phyloP scores from a whole-genome alignment of 2,888 invertebrate genomes.

The Cosmia pyralina region DNA sequence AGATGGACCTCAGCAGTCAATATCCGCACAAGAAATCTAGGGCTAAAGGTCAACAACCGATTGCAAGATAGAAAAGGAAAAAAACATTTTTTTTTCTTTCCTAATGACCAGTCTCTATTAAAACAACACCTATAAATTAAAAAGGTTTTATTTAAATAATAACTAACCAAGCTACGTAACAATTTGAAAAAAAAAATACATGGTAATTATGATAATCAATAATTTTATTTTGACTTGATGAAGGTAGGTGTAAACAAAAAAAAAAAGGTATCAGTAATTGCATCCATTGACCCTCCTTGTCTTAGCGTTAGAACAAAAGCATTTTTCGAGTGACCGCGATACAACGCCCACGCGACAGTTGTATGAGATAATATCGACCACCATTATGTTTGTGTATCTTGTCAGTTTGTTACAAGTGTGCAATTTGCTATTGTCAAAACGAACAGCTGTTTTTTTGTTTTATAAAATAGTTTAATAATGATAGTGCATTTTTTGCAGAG shows the following conservation, averaged over 20 bases:
- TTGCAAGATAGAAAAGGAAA: too few relatives aligned
- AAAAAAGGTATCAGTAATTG: background rate
- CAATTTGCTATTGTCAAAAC: constrained; percentile 52
- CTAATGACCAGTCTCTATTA: too few relatives aligned
- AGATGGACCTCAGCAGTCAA: too few relatives aligned
- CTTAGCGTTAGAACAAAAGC: constrained; percentile 40
- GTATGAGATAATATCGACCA: constrained; percentile 45
- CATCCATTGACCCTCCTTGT: constrained; percentile 46
- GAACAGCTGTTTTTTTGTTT: constrained; percentile 38
- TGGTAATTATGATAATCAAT: too few relatives aligned
- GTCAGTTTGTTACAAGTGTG: constrained; percentile 44
- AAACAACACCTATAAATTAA: too few relatives aligned
- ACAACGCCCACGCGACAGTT: constrained; percentile 41
- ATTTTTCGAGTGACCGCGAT: constrained; percentile 42
- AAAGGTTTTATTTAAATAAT: too few relatives aligned
- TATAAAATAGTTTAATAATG: constrained; percentile 22
- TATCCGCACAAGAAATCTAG: too few relatives aligned
- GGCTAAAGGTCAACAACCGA: too few relatives aligned
- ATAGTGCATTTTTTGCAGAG: constrained; percentile 23
- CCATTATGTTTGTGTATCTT: constrained; percentile 40
- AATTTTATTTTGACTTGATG: too few relatives aligned
- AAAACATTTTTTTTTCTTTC: too few relatives aligned
- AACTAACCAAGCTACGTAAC: too few relatives aligned
- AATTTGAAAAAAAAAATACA: too few relatives aligned
- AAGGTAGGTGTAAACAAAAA: constrained; percentile 23